Evolutionary conservation across 2,888 invertebrate genomes (phyloP).

Genomic region (Andrena dorsata): DNA sequence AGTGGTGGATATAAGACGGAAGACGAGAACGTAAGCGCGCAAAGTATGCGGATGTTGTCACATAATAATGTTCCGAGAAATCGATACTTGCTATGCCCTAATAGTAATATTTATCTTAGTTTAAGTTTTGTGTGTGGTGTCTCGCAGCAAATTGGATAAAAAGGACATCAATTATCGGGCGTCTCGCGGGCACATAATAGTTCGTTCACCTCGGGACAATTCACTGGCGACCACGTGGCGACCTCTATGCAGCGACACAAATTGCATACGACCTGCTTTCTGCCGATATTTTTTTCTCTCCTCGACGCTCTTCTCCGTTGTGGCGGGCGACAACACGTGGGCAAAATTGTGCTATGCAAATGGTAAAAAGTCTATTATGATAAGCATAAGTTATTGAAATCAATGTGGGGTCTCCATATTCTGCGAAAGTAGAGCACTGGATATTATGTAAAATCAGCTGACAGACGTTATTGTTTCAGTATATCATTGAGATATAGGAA

Average conservation of each 20-base stretch:
- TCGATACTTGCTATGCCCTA: background rate
- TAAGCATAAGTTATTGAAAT: background rate
- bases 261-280: constrained; percentile 49
- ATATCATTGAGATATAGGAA: too few species aligned
- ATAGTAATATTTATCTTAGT: background rate
- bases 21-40: background rate
- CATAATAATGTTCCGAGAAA: background rate
- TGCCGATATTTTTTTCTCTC: constrained; percentile 15
- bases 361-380: background rate
- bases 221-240: constrained; percentile 38
- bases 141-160: constrained; percentile 59
- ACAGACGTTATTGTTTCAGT: too few species aligned
- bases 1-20: background rate
- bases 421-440: too few species aligned
- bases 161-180: constrained; percentile 56
- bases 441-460: too few species aligned
- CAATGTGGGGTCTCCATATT: background rate
- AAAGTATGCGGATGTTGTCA: background rate
- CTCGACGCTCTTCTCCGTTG: background rate
- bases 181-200: constrained; percentile 42
- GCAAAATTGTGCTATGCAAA: background rate
- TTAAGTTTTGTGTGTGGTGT: constrained; percentile 1
- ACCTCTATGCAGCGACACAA: constrained; percentile 43
- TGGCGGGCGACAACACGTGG: background rate
- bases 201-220: constrained; percentile 57